Base-by-base conservation (phyloP, 2,113 vertebrate genomes). In the Pogonocichla stellata region DNA sequence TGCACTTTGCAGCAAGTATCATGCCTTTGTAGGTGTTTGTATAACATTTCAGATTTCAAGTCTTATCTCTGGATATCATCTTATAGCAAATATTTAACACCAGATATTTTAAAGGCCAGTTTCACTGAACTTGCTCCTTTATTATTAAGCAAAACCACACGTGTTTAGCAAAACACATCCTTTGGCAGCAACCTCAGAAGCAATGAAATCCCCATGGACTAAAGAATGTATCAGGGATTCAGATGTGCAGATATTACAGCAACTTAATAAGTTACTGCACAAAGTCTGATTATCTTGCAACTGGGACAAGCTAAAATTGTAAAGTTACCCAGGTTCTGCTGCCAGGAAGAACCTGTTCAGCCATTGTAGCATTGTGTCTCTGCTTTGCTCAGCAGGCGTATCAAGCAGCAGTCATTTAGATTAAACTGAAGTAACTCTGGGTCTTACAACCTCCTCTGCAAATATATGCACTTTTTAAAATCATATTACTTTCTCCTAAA, bases 291-390 rank as follows among this genome's bases (percentile, higher is more conserved):
- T 65, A 83, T 47, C 67, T 78, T 78, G 88, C 43, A 88, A 74
- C 0, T 80, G 72, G 38, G 38, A 47, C 77, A 86, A 62, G 47
- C 13, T 66, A 80, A 71, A 92, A 78, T n/a, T 58, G 22, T 17
- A 50, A 53, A 58, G 42, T 79, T 78, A 83, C 14, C 34, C 26
- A 50, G 29, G 33, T 34, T 83, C 50, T 42, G 71, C 23, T 92
- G 80, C 88, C 83, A 96, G 82, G 58, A 87, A 85, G 70, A 92
- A 88, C 72, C 47, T 83, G 86, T 83, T 88, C 19, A 66, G 67
- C 26, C 12, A 19, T 56, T 61, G 16, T 23, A 93, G 75, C 53
- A 72, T 10, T 18, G 7, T 56, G 40, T 38, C 43, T 56, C 40
- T 74, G 64, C 42, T 88, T 84, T 67, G 65, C 73, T 94, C 64